These are phyloP conservation scores for Stegastes partitus DNA, from an alignment of 2,113 vertebrate species.

Conservation along the genomic window DNA sequence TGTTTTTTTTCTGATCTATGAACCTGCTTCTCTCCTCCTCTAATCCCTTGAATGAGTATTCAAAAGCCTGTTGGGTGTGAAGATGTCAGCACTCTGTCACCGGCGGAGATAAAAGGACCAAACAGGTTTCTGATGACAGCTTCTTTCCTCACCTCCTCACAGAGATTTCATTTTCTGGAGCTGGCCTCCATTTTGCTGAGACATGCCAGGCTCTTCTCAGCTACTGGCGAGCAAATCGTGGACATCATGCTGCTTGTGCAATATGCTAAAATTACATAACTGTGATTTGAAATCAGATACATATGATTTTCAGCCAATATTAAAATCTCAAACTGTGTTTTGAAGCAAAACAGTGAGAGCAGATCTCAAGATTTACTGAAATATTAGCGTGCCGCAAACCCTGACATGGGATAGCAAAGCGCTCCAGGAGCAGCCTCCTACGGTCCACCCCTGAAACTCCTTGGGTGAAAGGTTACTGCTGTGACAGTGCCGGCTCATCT, in stretches of 20 bases:
- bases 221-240: conserved; percentile 41
- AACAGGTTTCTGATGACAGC: conserved; percentile 73
- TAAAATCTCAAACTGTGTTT: conserved; percentile 63
- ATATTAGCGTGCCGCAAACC: conserved; percentile 38
- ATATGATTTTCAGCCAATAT: conserved; percentile 51
- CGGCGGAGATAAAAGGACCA: conserved; percentile 56
- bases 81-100: conserved; percentile 51
- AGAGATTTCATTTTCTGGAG: conserved; percentile 42
- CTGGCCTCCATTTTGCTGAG: conserved; percentile 40
- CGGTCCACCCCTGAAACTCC: conserved; percentile 71
- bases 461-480: conserved; percentile 76
- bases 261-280: conserved; percentile 38
- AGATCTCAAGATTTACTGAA: conserved; percentile 49
- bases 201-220: conserved; percentile 22
- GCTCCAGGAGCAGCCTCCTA: conserved; percentile 51
- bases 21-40: conserved; percentile 12
- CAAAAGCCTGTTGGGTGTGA: conserved; percentile 40
- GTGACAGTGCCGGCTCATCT: conserved; percentile 80
- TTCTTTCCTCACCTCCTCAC: conserved; percentile 63
- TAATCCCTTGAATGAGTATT: background rate
- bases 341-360: conserved; percentile 41
- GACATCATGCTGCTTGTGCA: conserved; percentile 33
- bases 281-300: conserved; percentile 38
- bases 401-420: conserved; percentile 41
- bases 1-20: background rate